Evolutionary conservation across 2,888 invertebrate genomes (phyloP).

Genomic region (Chaetoderma sp.): DNA sequence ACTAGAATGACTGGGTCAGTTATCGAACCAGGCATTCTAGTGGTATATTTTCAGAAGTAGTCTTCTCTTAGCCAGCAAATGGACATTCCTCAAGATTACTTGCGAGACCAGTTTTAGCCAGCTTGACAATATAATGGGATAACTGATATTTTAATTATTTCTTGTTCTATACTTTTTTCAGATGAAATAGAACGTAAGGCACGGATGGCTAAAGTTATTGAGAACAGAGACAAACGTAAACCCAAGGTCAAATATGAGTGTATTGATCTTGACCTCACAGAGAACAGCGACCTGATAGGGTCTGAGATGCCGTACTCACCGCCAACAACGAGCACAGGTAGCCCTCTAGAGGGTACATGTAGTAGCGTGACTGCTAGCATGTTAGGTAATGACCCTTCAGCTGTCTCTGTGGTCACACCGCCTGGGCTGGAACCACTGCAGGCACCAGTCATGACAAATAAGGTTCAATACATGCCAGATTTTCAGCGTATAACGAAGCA

Average conservation of each 20-base stretch:
- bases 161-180: no score
- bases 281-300: not conserved
- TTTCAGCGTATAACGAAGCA: constrained; percentile 31
- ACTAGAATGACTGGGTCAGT: no score
- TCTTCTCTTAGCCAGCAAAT: no score
- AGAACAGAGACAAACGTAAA: constrained; percentile 76
- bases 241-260: constrained; percentile 50
- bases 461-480: not conserved
- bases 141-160: no score
- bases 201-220: constrained; percentile 89
- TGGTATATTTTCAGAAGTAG: not conserved
- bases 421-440: not conserved
- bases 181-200: constrained; percentile 80
- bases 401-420: not conserved
- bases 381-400: not conserved
- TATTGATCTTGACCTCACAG: not conserved
- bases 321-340: constrained; percentile 9
- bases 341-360: constrained; percentile 2
- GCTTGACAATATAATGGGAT: no score
- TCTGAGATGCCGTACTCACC: constrained; percentile 13
- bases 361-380: not conserved
- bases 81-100: no score
- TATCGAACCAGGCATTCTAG: not conserved
- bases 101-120: no score
- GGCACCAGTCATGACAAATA: not conserved